A percentile compares a stretch with the other conserved stretches of the same genome.
Evolutionary conservation across 1,140 invertebrate genomes (phyloP).

Genomic region (Neelides sp.): DNA sequence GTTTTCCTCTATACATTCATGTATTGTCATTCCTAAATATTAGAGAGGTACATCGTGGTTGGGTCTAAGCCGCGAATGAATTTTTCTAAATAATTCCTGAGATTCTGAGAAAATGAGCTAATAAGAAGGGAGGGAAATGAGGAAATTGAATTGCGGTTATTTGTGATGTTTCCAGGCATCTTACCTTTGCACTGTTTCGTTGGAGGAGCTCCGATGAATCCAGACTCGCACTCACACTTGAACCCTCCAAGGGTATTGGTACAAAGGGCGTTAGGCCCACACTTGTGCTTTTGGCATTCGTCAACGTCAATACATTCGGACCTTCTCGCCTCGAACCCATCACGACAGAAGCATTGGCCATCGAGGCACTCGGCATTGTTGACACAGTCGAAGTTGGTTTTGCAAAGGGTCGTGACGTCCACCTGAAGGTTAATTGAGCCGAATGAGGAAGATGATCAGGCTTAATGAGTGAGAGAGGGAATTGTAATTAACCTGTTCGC

Average conservation of each 20-base stretch:
- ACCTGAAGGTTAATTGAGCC: conserved; percentile 41
- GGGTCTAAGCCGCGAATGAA: no score
- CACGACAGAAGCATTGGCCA: conserved; percentile 76
- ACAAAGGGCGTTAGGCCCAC: conserved; percentile 69
- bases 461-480: neutral
- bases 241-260: conserved; percentile 70
- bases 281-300: conserved; percentile 61
- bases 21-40: no score
- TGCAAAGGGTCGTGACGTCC: conserved; percentile 71
- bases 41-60: no score
- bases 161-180: no score
- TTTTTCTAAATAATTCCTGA: no score
- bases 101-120: no score
- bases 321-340: conserved; percentile 67
- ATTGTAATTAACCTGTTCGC: conserved; percentile 62
- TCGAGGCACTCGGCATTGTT: conserved; percentile 82
- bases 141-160: no score
- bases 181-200: conserved; percentile 60
- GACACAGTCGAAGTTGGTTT: conserved; percentile 77
- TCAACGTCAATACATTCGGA: conserved; percentile 67
- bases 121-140: no score
- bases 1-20: no score
- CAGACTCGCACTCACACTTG: conserved; percentile 72
- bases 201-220: conserved; percentile 70
- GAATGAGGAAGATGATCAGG: conserved; percentile 2